Evolutionary conservation across 2,888 invertebrate species (phyloP).

Genomic region (Octodonta nipae): DNA sequence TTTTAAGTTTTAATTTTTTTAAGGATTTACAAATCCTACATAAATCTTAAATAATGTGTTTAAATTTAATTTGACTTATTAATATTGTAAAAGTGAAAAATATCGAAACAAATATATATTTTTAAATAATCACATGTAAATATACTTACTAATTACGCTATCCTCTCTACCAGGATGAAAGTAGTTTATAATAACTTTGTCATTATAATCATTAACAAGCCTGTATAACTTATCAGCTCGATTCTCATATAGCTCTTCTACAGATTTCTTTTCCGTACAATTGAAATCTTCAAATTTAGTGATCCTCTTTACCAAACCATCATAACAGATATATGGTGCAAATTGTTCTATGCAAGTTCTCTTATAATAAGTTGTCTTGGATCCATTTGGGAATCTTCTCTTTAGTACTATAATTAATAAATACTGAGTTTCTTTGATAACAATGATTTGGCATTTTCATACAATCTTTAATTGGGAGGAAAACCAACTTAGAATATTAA

Average conservation of each 20-base stretch:
- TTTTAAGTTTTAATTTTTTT: too few species aligned
- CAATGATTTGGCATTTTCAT: too few species aligned
- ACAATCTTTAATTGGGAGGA: too few species aligned
- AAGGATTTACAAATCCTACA: too few species aligned
- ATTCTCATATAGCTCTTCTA: constrained; percentile 51
- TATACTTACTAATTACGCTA: constrained; percentile 49
- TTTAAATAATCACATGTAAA: too few species aligned
- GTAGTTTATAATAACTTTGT: constrained; percentile 42
- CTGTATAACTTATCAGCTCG: constrained; percentile 50
- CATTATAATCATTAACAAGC: constrained; percentile 40
- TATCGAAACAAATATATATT: too few species aligned
- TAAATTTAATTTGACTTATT: too few species aligned
- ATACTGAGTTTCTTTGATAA: neutral
- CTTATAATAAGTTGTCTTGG: constrained; percentile 56
- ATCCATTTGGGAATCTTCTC: constrained; percentile 60
- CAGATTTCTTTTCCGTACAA: constrained; percentile 32
- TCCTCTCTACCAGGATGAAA: constrained; percentile 57
- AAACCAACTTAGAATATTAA: too few species aligned
- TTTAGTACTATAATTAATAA: constrained; percentile 17
- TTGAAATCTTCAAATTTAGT: constrained; percentile 48
- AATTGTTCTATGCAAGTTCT: constrained; percentile 62
- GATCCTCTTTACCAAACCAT: constrained; percentile 57
- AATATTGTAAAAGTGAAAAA: too few species aligned
- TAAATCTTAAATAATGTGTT: too few species aligned
- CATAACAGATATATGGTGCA: constrained; percentile 58